Conservation (phyloP, 2,888 invertebrate genomes). For the Sphaerophoria taeniata region DNA sequence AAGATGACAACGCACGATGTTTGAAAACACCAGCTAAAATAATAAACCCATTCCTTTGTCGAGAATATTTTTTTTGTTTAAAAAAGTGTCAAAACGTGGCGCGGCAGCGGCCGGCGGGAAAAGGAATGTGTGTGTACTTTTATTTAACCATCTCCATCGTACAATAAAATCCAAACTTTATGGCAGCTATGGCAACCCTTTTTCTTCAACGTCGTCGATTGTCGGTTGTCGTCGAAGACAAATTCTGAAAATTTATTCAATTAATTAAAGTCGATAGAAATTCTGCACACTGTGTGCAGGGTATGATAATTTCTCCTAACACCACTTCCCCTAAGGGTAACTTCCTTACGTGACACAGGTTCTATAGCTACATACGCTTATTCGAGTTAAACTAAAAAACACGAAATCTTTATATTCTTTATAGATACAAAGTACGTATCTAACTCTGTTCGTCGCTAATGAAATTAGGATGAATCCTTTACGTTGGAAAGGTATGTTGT, state of each 20-base stretch:
- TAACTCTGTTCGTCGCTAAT: conserved; percentile 60
- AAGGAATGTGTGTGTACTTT: conserved; percentile 60
- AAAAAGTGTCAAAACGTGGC: too few species aligned
- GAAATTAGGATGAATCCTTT: conserved; percentile 74
- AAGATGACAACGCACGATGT: conserved; percentile 30
- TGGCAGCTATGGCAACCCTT: conserved; percentile 52
- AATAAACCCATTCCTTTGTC: conserved; percentile 57
- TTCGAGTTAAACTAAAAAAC: conserved; percentile 62
- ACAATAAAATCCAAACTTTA: conserved; percentile 59
- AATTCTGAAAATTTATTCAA: conserved; percentile 74
- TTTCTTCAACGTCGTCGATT: conserved; percentile 26
- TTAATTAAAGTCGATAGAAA: conserved; percentile 75
- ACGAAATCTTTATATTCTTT: conserved; percentile 56
- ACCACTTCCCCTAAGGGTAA: conserved; percentile 17
- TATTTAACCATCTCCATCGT: conserved; percentile 68
- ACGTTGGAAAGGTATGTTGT: conserved; percentile 4
- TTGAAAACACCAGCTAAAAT: conserved; percentile 63
- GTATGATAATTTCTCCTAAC: conserved; percentile 58
- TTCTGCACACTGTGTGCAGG: conserved; percentile 61
- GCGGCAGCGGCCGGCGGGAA: too few species aligned
- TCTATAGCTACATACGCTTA: background rate
- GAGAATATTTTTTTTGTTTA: conserved; percentile 50
- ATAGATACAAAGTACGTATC: conserved; percentile 22
- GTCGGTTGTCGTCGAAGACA: conserved; percentile 59
- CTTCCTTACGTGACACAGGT: conserved; percentile 61